phyloP scores from a whole-genome alignment of 2,888 invertebrate genomes.

The Pristionchus maxplancki region DNA sequence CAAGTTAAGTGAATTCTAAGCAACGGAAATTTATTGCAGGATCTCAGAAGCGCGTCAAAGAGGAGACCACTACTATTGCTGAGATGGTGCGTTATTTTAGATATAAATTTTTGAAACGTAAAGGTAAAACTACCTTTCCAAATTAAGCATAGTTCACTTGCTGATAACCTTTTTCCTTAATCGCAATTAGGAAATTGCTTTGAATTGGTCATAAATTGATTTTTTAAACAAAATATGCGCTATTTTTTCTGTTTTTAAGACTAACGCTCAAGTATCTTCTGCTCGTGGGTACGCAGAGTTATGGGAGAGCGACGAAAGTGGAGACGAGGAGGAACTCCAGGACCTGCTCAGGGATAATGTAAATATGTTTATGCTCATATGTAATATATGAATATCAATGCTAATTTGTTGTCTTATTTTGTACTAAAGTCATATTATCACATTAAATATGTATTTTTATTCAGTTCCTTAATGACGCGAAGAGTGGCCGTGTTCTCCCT shows the following conservation, averaged over 20 bases:
- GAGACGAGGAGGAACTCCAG: conserved; percentile 57
- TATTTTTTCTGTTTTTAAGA: too few relatives aligned
- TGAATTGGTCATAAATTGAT: too few relatives aligned
- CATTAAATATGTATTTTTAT: too few relatives aligned
- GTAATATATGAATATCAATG: too few relatives aligned
- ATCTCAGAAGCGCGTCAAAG: conserved; percentile 19
- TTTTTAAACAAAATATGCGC: not conserved
- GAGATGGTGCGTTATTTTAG: conserved; percentile 20
- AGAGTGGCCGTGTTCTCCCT: conserved; percentile 60
- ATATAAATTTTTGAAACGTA: not conserved
- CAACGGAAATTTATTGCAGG: not conserved
- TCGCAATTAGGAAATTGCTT: not conserved
- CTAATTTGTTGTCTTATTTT: not conserved
- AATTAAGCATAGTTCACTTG: too few relatives aligned
- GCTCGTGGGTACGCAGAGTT: conserved; percentile 61
- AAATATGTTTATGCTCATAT: too few relatives aligned
- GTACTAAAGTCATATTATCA: not conserved
- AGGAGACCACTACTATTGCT: conserved; percentile 14
- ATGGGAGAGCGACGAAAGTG: conserved; percentile 63
- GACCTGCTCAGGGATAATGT: conserved; percentile 46
- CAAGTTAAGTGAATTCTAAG: not conserved
- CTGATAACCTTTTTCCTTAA: not conserved
- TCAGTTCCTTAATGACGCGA: conserved; percentile 60
- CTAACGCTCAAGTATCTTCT: conserved; percentile 49
- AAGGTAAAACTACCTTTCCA: too few relatives aligned